Conservation (phyloP, 2,113 vertebrate genomes). For the Parus major region DNA sequence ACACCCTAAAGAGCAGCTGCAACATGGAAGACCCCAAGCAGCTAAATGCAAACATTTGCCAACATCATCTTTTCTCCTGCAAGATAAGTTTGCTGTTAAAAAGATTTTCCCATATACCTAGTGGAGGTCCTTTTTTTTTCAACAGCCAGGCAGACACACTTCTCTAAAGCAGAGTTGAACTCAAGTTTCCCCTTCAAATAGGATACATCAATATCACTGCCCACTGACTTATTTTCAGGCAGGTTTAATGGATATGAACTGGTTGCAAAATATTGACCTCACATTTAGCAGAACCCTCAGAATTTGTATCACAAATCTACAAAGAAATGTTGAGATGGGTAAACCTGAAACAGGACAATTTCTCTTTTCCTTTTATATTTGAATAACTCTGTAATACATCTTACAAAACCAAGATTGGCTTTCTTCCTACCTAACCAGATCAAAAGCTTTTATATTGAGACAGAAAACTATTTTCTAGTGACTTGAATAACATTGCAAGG, state of each 20-base stretch:
- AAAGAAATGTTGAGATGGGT: neutral
- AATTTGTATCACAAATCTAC: neutral
- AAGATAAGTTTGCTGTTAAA: neutral
- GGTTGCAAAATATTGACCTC: neutral
- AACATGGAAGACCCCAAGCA: neutral
- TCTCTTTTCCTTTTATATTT: slow-evolving; percentile 13
- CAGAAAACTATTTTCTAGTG: slow-evolving; percentile 8
- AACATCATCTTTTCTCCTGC: neutral
- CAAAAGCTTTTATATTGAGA: slow-evolving; percentile 36
- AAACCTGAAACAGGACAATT: slow-evolving; percentile 20
- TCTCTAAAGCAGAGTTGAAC: neutral
- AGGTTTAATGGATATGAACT: neutral
- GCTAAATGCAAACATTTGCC: neutral
- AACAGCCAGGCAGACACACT: neutral
- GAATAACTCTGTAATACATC: slow-evolving; percentile 7
- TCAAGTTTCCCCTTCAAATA: neutral
- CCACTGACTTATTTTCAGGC: neutral
- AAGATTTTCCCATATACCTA: neutral
- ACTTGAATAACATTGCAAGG: slow-evolving; percentile 7
- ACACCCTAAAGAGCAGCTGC: neutral
- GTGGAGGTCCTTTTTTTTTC: neutral
- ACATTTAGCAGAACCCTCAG: neutral
- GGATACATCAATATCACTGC: neutral
- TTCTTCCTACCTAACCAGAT: slow-evolving; percentile 29
- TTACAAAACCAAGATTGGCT: neutral